Base-by-base conservation (phyloP, 35 echinoderm and acorn worm species). In the Ptychodera flava region DNA sequence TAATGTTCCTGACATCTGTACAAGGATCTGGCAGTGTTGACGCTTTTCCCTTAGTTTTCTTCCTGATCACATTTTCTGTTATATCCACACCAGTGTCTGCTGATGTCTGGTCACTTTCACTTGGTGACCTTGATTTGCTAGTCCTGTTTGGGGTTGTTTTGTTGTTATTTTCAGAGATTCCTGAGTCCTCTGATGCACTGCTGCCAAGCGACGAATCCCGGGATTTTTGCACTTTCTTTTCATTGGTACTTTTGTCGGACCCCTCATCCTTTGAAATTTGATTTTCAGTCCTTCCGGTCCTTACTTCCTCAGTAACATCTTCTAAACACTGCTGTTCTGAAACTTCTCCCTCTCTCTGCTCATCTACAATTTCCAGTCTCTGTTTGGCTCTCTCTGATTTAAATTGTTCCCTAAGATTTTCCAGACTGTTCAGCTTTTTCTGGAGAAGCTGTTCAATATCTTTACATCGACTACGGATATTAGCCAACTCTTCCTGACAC, bases 161-260 rank as follows among this genome's bases (percentile, higher is more conserved):
- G 86, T 92, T 95, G 28, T 96, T 91, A 30, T 82, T 85, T 31
- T 93, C 86, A 1, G 91, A 97, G 35, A 97, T 97, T 28, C 94
- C 94, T 27, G 94, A 97, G 45, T 97, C 94, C 22, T 90, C 89
- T 31, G 94, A 97, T 38, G 89, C 86, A 83, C 92, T 97, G 78
- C 94, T 97, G 78, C 92, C 88, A 36, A 97, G 79, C 14, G 94
- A 64, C 6, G 45, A 97, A 85, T 97, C 88, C 35, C 91, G 78
- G 28, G 92, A 85, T 33, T 90, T 91, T 32, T 33, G 82, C 16
- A 36, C n/a, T n/a, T n/a, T n/a, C n/a, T n/a, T n/a, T n/a, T n/a
- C n/a, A n/a, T n/a, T n/a, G 12, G n/a, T 15, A 37, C 37, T 83
- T 36, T 37, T 83, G 10, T 1, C 29, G 37, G 29, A 35, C 35